Evolutionary conservation across 2,888 invertebrate genomes (phyloP).

Genomic region (Lingula anatina): DNA sequence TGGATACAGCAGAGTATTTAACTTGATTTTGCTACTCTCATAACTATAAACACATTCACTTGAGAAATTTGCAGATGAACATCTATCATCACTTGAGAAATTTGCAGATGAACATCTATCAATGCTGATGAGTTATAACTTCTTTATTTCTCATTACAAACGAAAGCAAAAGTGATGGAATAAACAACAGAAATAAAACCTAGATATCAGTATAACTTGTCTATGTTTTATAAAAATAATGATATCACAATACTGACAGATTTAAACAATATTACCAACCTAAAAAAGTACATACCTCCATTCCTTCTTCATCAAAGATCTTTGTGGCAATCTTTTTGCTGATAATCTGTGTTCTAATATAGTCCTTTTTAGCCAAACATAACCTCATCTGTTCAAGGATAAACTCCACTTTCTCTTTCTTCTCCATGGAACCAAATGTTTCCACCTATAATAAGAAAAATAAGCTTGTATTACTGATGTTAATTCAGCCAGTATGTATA

Average conservation of each 20-base stretch:
- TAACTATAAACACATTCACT: not conserved
- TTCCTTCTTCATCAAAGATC: conserved; percentile 85
- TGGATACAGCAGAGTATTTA: conserved; percentile 7
- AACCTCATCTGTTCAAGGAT: conserved; percentile 98
- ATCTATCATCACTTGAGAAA: too few species aligned
- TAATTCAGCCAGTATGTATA: too few species aligned
- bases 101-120: too few species aligned
- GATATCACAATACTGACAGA: not conserved
- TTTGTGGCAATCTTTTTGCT: conserved; percentile 97
- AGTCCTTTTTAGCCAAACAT: conserved; percentile 92
- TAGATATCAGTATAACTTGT: not conserved
- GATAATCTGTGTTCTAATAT: conserved; percentile 95
- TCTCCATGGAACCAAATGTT: conserved; percentile 99
- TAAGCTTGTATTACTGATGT: too few species aligned
- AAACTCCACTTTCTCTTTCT: conserved; percentile 89
- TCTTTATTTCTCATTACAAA: too few species aligned
- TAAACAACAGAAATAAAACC: not conserved
- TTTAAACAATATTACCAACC: too few species aligned
- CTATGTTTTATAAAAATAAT: not conserved
- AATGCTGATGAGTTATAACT: too few species aligned
- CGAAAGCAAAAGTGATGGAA: too few species aligned
- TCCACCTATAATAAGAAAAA: conserved; percentile 60
- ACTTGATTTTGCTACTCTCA: not conserved
- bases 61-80: too few species aligned
- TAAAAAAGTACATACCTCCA: conserved; percentile 58